phyloP scores from a whole-genome alignment of 1,140 invertebrate genomes.

The Trichonephila clavipes region DNA sequence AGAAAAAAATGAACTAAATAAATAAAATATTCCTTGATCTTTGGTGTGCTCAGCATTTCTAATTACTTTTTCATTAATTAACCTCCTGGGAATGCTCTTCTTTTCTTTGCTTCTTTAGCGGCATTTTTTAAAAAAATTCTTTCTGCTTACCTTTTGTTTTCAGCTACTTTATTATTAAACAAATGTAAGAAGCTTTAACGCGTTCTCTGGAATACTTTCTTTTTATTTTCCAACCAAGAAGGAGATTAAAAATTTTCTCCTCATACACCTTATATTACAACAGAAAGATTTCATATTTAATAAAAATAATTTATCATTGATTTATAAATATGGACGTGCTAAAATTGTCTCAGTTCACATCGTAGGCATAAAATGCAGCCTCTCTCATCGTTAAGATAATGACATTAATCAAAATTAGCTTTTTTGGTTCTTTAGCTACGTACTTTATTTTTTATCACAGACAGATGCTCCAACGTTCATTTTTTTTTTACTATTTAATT shows the following conservation, averaged over 20 bases:
- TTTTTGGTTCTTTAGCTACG: neutral
- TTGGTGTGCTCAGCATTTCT: constrained; percentile 50
- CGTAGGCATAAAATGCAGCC: neutral
- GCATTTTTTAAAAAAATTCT: neutral
- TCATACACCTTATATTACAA: neutral
- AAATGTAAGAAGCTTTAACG: constrained; percentile 41
- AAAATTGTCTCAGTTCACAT: constrained; percentile 20
- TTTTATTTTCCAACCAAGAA: neutral
- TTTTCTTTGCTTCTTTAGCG: constrained; percentile 5
- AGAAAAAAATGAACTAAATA: constrained; percentile 45
- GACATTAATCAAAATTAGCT: neutral
- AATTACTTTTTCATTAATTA: constrained; percentile 72
- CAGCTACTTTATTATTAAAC: constrained; percentile 54
- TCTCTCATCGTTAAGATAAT: neutral
- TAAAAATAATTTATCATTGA: constrained; percentile 19
- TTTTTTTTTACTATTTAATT: neutral
- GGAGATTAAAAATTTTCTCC: constrained; percentile 15
- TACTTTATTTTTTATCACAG: neutral
- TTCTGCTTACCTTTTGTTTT: constrained; percentile 49
- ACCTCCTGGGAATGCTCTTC: constrained; percentile 51
- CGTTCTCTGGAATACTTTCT: neutral
- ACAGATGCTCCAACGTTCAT: neutral
- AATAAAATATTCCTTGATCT: constrained; percentile 57
- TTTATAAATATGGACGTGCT: neutral
- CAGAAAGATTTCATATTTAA: neutral